These are phyloP conservation scores for Eutrigla gurnardus DNA, from an alignment of 2,797 vertebrate species.

Conservation along the genomic window DNA sequence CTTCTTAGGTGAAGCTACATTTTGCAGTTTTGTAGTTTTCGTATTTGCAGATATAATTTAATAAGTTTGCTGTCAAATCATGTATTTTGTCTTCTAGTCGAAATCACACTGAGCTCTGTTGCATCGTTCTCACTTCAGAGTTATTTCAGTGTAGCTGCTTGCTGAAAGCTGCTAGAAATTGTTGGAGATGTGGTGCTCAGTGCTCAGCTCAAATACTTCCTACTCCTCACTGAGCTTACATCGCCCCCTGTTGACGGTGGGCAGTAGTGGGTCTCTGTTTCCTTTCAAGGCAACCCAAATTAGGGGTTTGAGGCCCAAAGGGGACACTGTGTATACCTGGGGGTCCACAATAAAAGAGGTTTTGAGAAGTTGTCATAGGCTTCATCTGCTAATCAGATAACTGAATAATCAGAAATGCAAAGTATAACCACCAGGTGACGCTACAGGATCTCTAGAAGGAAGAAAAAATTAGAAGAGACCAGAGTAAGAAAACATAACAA, in stretches of 20 bases:
- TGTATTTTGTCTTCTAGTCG: not conserved
- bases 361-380: not conserved
- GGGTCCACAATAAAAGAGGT: not conserved
- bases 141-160: not conserved
- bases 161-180: not conserved
- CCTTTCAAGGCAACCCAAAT: not conserved
- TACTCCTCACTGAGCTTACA: not conserved
- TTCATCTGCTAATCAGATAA: slow-evolving; percentile 19
- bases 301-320: not conserved
- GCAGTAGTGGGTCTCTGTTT: not conserved
- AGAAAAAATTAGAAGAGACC: not conserved
- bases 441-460: not conserved
- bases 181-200: not conserved
- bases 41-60: not conserved
- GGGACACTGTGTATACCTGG: not conserved
- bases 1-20: not conserved
- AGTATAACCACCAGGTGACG: not conserved
- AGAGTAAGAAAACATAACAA: not conserved
- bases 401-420: not conserved
- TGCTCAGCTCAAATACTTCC: not conserved
- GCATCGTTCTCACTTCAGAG: not conserved
- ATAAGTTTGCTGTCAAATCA: not conserved
- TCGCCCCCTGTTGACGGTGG: slow-evolving; percentile 18
- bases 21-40: not conserved
- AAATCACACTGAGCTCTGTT: not conserved